Evolutionary conservation across 1,140 invertebrate genomes (phyloP).

Genomic region (Lerema accius): DNA sequence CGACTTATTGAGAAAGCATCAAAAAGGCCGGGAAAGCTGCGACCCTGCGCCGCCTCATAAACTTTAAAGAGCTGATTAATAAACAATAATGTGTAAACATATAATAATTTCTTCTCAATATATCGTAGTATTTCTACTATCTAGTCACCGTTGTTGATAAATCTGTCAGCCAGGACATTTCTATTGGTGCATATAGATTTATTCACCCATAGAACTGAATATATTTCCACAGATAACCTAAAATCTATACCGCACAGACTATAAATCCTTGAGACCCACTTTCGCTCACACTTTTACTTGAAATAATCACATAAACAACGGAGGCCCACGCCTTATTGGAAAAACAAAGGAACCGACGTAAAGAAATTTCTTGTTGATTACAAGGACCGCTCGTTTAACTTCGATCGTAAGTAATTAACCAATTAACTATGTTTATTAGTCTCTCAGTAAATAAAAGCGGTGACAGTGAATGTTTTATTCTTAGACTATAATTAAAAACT

Average conservation of each 20-base stretch:
- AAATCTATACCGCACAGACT: slow-evolving; percentile 23
- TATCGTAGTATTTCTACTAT: neutral
- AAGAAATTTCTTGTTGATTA: slow-evolving; percentile 15
- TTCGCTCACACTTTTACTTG: slow-evolving; percentile 39
- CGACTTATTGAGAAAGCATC: too few relatives aligned
- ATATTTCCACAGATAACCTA: slow-evolving; percentile 34
- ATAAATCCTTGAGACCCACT: slow-evolving; percentile 39
- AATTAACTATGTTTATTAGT: neutral
- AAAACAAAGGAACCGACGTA: slow-evolving; percentile 41
- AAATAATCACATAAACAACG: slow-evolving; percentile 43
- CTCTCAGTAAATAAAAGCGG: neutral
- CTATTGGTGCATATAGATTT: slow-evolving; percentile 27
- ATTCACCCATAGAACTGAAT: slow-evolving; percentile 15
- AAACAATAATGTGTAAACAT: neutral
- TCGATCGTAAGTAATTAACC: neutral
- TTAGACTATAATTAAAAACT: too few relatives aligned
- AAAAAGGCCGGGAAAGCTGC: too few relatives aligned
- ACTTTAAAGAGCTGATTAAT: too few relatives aligned
- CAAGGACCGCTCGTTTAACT: slow-evolving; percentile 17
- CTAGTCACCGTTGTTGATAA: slow-evolving; percentile 12
- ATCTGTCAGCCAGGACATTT: slow-evolving; percentile 29
- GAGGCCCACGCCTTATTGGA: slow-evolving; percentile 35
- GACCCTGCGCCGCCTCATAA: too few relatives aligned
- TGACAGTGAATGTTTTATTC: neutral
- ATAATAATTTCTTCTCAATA: neutral